These are phyloP conservation scores for Doryteuthis pealeii DNA, from an alignment of 1,140 invertebrate species.

Conservation along the genomic window DNA sequence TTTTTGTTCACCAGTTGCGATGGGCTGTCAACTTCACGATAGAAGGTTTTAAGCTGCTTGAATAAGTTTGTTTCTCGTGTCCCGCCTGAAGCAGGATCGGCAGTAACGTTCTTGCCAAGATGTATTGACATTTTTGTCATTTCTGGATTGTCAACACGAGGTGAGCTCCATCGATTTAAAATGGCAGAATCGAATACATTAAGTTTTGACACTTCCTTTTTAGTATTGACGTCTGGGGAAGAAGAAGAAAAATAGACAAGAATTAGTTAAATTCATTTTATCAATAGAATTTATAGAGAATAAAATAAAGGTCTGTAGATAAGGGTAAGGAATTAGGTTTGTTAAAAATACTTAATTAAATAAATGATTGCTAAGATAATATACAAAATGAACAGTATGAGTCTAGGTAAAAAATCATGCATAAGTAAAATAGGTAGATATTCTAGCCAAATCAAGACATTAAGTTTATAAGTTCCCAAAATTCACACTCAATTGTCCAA, in stretches of 20 bases:
- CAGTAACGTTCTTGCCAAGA: background rate
- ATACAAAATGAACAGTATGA: too few relatives aligned
- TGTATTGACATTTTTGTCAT: background rate
- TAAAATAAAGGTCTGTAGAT: too few relatives aligned
- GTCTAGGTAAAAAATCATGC: too few relatives aligned
- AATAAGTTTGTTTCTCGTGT: background rate
- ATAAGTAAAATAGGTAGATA: too few relatives aligned
- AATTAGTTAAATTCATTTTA: background rate
- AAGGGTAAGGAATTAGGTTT: too few relatives aligned
- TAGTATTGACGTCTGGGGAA: background rate
- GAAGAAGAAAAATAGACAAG: background rate
- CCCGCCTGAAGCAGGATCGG: too few relatives aligned
- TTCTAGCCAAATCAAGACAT: too few relatives aligned
- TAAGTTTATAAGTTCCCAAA: too few relatives aligned
- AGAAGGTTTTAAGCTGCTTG: background rate
- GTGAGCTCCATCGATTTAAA: background rate
- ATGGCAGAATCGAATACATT: background rate
- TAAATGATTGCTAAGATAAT: too few relatives aligned
- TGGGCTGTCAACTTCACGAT: constrained; percentile 4
- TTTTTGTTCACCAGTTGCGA: background rate
- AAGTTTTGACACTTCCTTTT: background rate
- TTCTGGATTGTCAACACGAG: background rate
- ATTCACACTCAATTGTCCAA: too few relatives aligned
- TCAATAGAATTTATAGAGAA: too few relatives aligned
- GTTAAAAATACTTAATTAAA: too few relatives aligned